These are phyloP conservation scores for Protonemura montana DNA, from an alignment of 2,888 invertebrate species.

Conservation along the genomic window DNA sequence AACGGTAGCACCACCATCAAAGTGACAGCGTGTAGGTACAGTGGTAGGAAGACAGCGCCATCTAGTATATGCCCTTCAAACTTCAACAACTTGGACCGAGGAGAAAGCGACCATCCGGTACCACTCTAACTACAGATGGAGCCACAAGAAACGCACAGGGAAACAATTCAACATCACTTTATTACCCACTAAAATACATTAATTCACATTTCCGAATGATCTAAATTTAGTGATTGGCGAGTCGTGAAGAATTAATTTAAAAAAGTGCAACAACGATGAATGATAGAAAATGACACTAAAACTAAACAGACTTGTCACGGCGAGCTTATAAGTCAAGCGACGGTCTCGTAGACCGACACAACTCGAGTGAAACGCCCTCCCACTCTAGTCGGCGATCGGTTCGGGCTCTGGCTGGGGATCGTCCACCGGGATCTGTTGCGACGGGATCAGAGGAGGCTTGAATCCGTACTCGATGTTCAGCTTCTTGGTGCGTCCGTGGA, in stretches of 20 bases:
- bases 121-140: too few species aligned
- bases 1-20: too few species aligned
- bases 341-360: too few species aligned
- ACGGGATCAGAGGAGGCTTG: slow-evolving; percentile 82
- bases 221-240: neutral
- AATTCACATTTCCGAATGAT: neutral
- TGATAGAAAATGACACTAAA: neutral
- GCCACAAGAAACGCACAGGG: neutral
- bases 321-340: too few species aligned
- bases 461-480: slow-evolving; percentile 81
- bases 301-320: neutral
- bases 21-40: too few species aligned
- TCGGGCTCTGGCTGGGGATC: slow-evolving; percentile 55
- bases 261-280: neutral
- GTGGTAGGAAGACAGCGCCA: too few species aligned
- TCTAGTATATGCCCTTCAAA: too few species aligned
- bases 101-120: too few species aligned
- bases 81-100: too few species aligned
- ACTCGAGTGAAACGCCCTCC: neutral
- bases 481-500: slow-evolving; percentile 58
- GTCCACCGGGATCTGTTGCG: slow-evolving; percentile 80
- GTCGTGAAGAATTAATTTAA: slow-evolving; percentile 15
- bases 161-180: neutral
- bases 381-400: neutral
- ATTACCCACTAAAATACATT: neutral